Evolutionary conservation across 2,888 invertebrate genomes (phyloP), one percentile per base, ranked within the genome.

Genomic region (Mystacides longicornis): DNA sequence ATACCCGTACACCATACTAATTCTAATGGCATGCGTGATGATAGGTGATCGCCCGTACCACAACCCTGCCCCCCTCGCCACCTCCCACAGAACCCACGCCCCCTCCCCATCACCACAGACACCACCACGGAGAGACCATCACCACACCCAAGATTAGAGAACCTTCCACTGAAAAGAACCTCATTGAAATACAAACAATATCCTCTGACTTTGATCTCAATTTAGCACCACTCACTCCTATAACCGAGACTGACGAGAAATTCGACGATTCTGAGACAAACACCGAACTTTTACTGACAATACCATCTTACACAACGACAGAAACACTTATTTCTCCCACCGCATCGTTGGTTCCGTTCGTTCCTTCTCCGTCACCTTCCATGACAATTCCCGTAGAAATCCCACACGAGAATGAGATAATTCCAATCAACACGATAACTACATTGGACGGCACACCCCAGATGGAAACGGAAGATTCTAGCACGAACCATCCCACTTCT

Each of bases 41-140:
- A 62, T 71, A 75, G 75, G 73, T 70, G 68, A 67, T 65, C 68
- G 67, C 65, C 58, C 62, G 64, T 3, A n/a, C n/a, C n/a, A n/a
- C n/a, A n/a, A 37, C 37, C 14, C 3, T 3, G 3, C 37, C 37
- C 14, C 56, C 58, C 65, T 60, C 64, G 66, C 62, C 64, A 2
- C 58, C 63, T 60, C 50, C 48, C 62, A 61, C 52, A 56, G 54
- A 48, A 49, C 58, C 59, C 47, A 62, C 55, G 57, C 58, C 51
- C 56, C 63, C 67, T 66, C 67, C 70, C 63, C 75, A 72, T 66
- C 73, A 70, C 60, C 74, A 72, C 69, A 74, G 74, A 67, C 74
- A 74, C 69, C 74, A 73, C 68, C 73, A 73, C 72, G 72, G 74
- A 67, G 72, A 72, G 66, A 62, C 62, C 53, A 60, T 60, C 58